phyloP scores from a whole-genome alignment of 2,797 vertebrate species.

The Heliangelus exortis region DNA sequence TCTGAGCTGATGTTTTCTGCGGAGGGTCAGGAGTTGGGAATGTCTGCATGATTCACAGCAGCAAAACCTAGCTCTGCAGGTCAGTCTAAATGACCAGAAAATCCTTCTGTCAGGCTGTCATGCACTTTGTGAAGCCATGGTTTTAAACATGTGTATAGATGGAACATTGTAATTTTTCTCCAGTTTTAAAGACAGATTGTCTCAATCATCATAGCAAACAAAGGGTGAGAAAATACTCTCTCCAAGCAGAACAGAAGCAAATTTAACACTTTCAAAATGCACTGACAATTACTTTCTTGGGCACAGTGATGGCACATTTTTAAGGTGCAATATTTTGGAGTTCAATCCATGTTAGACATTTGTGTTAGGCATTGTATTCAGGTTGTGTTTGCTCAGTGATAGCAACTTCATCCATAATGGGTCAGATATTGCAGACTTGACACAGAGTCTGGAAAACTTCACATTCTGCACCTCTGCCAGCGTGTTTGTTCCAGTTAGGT shows the following conservation, averaged over 20 bases:
- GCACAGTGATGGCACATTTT: fast-evolving
- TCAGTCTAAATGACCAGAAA: background rate
- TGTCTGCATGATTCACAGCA: fast-evolving
- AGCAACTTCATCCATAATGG: fast-evolving
- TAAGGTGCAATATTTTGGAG: background rate
- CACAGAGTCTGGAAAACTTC: background rate
- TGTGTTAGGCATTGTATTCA: background rate
- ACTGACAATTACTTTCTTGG: background rate
- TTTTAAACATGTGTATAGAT: background rate
- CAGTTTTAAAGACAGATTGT: background rate
- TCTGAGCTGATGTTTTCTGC: background rate
- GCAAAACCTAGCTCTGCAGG: background rate
- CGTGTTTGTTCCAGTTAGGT: background rate
- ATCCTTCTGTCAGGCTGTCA: background rate
- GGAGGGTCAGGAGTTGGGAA: background rate
- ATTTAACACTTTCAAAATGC: background rate
- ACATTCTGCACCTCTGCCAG: background rate
- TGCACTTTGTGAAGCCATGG: fast-evolving
- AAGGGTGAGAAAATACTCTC: background rate
- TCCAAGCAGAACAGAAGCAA: background rate
- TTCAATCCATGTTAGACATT: background rate
- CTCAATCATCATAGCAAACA: background rate
- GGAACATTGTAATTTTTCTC: background rate
- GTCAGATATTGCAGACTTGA: background rate
- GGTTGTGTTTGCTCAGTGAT: background rate